These are phyloP conservation scores for Heterohyrax brucei DNA, from an alignment of 2,797 vertebrate species.

Conservation along the genomic window DNA sequence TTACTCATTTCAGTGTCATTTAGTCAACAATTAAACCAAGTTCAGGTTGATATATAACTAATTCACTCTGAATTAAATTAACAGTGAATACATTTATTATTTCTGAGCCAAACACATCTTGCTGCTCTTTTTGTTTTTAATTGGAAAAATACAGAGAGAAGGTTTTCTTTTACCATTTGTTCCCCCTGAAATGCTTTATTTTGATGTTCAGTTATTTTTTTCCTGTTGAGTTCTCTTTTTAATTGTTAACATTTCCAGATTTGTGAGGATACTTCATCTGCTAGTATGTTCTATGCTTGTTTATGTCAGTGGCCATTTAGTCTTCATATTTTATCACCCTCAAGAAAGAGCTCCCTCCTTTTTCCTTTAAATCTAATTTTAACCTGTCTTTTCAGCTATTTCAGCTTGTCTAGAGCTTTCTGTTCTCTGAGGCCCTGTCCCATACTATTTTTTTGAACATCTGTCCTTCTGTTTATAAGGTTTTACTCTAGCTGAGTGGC, in stretches of 20 bases:
- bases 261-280: not conserved
- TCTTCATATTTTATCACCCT: not conserved
- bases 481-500: not conserved
- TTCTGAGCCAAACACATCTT: not conserved
- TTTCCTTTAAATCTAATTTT: not conserved
- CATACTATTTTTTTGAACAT: not conserved
- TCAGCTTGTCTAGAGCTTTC: not conserved
- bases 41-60: not conserved
- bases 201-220: not conserved
- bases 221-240: not conserved
- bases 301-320: not conserved
- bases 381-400: not conserved
- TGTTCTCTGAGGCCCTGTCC: not conserved
- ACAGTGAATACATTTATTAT: not conserved
- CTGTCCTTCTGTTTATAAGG: not conserved
- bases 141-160: not conserved
- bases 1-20: not conserved
- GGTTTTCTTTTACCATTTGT: not conserved
- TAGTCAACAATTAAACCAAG: not conserved
- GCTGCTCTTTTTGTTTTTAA: not conserved
- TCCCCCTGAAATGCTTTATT: constrained; percentile 51
- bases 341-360: not conserved
- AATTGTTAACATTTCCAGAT: constrained; percentile 30
- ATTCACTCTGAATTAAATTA: constrained; percentile 54
- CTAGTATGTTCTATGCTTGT: not conserved